A percentile compares a stretch with the other conserved stretches of the same genome.
These are phyloP conservation scores for Arctopsyche grandis DNA, from an alignment of 1,140 invertebrate species.

Conservation along the genomic window DNA sequence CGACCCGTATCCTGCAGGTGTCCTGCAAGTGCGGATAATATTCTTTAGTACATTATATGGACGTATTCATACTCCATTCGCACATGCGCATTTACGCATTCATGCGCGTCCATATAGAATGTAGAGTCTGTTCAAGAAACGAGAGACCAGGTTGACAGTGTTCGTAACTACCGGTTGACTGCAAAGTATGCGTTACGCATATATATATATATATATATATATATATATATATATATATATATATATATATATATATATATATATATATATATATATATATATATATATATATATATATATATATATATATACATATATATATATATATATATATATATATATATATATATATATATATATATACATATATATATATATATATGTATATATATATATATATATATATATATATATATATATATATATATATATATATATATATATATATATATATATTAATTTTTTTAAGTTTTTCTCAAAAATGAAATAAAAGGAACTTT, in stretches of 20 bases:
- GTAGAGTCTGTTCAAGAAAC: no score
- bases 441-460: no score
- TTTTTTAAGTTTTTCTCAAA: no score
- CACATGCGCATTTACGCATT: no score
- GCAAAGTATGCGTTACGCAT: neutral
- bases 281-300: neutral
- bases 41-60: no score
- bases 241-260: neutral
- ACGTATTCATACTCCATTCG: no score
- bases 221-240: neutral
- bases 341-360: neutral
- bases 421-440: neutral
- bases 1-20: no score
- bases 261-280: neutral
- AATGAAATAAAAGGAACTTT: no score
- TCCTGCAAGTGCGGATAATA: no score
- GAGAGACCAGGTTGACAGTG: no score
- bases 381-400: neutral
- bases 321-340: neutral
- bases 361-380: neutral
- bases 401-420: neutral
- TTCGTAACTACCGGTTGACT: no score
- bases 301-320: neutral
- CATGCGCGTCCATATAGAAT: no score
- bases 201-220: neutral